These are phyloP conservation scores for Vandiemenella viatica DNA, from an alignment of 2,888 invertebrate species.

Conservation along the genomic window DNA sequence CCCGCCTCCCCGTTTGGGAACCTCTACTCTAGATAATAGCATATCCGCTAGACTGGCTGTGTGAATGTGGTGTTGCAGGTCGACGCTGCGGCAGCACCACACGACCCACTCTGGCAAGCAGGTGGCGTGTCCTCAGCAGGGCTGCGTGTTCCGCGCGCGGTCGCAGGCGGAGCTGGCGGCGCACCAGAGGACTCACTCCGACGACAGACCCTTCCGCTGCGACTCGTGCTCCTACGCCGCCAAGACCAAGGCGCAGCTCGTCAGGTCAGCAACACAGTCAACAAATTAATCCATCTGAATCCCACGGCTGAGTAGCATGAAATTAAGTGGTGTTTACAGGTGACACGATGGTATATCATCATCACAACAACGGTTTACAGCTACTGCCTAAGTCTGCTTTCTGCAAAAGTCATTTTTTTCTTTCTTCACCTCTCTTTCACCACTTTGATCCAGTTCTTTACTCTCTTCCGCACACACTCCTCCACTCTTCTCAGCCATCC, in stretches of 20 bases:
- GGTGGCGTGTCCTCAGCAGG: constrained; percentile 37
- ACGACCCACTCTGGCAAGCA: constrained; percentile 38
- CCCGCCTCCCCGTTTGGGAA: too few species aligned
- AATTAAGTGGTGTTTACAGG: too few species aligned
- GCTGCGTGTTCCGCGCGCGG: constrained; percentile 41
- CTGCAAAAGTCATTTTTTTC: background rate
- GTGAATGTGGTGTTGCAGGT: too few species aligned
- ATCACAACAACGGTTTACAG: too few species aligned
- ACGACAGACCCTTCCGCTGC: constrained; percentile 38
- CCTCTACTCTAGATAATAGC: too few species aligned
- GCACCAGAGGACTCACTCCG: constrained; percentile 39
- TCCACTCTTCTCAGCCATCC: background rate
- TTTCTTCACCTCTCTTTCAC: background rate
- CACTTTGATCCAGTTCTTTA: too few species aligned
- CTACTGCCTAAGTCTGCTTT: too few species aligned
- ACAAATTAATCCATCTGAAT: background rate
- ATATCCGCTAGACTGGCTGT: too few species aligned
- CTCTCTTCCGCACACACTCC: too few species aligned
- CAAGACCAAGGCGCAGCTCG: constrained; percentile 35
- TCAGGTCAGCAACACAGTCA: constrained; percentile 29
- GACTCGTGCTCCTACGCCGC: constrained; percentile 38
- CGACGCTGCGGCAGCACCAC: constrained; percentile 42
- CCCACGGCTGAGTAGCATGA: too few species aligned
- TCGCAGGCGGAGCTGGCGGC: constrained; percentile 37
- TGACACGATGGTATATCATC: too few species aligned